Evolutionary conservation across 30 jellyfish, hydroid and myxozoan species (phyloP), one percentile per base, ranked within the genome.

Genomic region (Pseudorhiza aurosa): DNA sequence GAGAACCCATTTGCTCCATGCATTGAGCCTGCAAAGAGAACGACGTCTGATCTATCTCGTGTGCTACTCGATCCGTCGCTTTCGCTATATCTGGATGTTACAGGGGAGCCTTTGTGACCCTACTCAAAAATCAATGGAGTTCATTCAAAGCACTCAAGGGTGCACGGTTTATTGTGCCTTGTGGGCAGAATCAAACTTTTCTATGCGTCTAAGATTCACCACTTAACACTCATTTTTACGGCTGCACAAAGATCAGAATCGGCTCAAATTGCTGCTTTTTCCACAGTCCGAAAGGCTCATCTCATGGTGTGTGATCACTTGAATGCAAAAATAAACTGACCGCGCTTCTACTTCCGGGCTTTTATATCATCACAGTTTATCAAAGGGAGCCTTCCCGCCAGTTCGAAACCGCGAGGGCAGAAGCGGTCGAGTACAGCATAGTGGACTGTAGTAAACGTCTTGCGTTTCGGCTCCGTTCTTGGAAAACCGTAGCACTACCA

Each of bases 371-470:
- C 91, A 30, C 83, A 47, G 91, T 80, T 62, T 80, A 80, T 67
- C 81, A 70, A 56, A 50, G 91, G 91, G 53, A 80, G 91, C 56
- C 59, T 80, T 80, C 91, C 84, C 91, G 91, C 91, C 91, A 80
- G 77, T 80, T 80, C 29, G 76, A 80, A 65, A 80, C 91, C 91
- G 73, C 91, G 59, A 58, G 69, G 72, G 47, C 35, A 40, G 88
- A 76, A 58, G 58, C 59, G 72, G 32, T 46, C 62, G 62, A 2
- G 11, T n/a, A 57, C 28, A 24, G 36, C 26, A 31, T 33, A 59
- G 77, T 64, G 53, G 59, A 24, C 59, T 42, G 58, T 64, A 27
- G 40, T 3, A 6, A 19, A 7, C 17, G 59, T 27, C 31, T 15
- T 30, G 19, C 39, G 6, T 30, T 32, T 64, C 59, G 21, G 31